Evolutionary conservation across 2,888 invertebrate genomes (phyloP), one percentile per base, ranked within the genome.

Genomic region (Furcula furcula): DNA sequence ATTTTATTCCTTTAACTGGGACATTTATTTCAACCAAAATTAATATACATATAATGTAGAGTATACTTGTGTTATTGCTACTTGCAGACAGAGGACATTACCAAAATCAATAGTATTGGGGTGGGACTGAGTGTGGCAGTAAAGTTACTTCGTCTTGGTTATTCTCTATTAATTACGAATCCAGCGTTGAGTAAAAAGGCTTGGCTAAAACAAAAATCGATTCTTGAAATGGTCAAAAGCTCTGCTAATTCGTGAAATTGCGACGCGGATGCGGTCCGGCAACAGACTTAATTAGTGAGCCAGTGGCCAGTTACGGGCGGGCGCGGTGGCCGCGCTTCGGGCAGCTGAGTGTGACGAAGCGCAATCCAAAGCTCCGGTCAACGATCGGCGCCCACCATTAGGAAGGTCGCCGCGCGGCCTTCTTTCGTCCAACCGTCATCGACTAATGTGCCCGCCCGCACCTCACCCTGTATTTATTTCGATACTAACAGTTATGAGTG

Each of bases 341-440:
- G 52, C 65, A 63, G 55, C 53, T 52, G 55, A 55, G 59, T 67
- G 65, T 70, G 72, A 67, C 70, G 69, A 58, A 62, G 66, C 70
- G 58, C 47, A 49, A 55, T 55, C 58, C 47, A 41, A 61, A 58
- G 49, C 57, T 44, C 44, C 75, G 84, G 83, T 85, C 85, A 84
- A 80, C 65, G 86, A 65, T 78, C 86, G 78, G 71, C 70, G 68
- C 67, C 73, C 70, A 75, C 63, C 72, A 72, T 78, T 75, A 71
- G 86, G 87, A 82, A 88, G 88, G 88, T 87, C 88, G 83, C 75
- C 68, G 64, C 68, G 74, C 83, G 88, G 80, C 87, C 88, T 87
- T 87, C 86, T 87, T 86, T 82, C 72, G 69, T 56, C 72, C 65
- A 67, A 62, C 69, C 69, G 75, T 68, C 73, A 75, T 65, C 73